Evolutionary conservation across 2,888 invertebrate species (phyloP).

Genomic region (Oeneis ivallda): DNA sequence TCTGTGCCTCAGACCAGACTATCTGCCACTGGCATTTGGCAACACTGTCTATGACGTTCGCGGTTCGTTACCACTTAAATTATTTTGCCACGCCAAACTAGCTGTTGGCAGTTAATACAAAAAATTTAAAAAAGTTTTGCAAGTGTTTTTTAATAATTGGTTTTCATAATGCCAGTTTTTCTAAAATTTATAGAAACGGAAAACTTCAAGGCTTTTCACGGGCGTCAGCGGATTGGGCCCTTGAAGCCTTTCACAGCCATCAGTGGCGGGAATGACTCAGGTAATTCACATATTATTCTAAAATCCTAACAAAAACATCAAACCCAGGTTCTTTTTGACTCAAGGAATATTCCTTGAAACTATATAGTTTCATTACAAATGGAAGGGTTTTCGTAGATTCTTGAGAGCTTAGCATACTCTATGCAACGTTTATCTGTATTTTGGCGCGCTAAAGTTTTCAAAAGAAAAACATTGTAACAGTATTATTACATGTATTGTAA

Average conservation of each 20-base stretch:
- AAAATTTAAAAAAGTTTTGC: too few relatives aligned
- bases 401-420: too few relatives aligned
- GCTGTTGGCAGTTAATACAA: too few relatives aligned
- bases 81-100: too few relatives aligned
- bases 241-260: conserved; percentile 98
- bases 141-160: neutral
- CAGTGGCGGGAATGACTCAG: conserved; percentile 99
- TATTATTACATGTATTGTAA: conserved; percentile 44
- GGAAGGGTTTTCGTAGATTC: neutral
- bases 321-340: neutral
- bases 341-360: too few relatives aligned
- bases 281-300: conserved; percentile 81
- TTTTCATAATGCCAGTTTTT: conserved; percentile 87
- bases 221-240: conserved; percentile 95
- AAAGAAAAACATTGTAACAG: too few relatives aligned
- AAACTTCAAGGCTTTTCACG: conserved; percentile 99
- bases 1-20: too few relatives aligned
- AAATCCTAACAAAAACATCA: neutral
- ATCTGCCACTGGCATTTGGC: too few relatives aligned
- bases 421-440: too few relatives aligned
- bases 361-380: neutral
- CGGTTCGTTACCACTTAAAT: too few relatives aligned
- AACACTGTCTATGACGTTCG: too few relatives aligned
- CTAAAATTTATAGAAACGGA: conserved; percentile 97
- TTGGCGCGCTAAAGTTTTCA: too few relatives aligned